Conservation (phyloP, 1,140 invertebrate species). For the Agrilus planipennis region DNA sequence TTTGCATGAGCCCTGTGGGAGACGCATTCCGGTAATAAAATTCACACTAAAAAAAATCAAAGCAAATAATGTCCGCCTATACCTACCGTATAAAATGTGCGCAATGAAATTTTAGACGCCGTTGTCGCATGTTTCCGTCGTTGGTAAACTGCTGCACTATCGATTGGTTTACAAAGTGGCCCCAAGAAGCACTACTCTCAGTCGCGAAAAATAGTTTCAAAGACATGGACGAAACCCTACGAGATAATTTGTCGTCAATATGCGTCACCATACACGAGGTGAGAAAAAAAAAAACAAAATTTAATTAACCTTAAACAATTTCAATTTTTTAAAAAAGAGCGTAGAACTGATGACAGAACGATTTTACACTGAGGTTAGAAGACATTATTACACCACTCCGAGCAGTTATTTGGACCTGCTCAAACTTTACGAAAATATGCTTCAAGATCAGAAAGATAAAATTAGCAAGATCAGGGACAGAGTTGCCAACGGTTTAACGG, state of each 20-base stretch:
- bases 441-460: conserved; percentile 52
- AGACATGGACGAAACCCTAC: conserved; percentile 35
- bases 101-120: conserved; percentile 36
- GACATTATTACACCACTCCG: conserved; percentile 80
- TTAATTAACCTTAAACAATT: background rate
- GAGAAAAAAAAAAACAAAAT: conserved; percentile 4
- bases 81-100: too few relatives aligned
- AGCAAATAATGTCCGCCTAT: too few relatives aligned
- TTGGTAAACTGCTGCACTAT: conserved; percentile 89
- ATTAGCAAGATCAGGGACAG: conserved; percentile 53
- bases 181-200: conserved; percentile 71
- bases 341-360: conserved; percentile 61
- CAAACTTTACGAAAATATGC: conserved; percentile 60
- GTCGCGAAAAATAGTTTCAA: conserved; percentile 53
- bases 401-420: conserved; percentile 79
- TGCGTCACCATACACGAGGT: conserved; percentile 67
- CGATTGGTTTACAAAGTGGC: conserved; percentile 88
- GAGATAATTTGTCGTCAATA: conserved; percentile 48
- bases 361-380: conserved; percentile 69
- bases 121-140: conserved; percentile 79
- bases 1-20: conserved; percentile 83
- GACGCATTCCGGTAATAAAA: conserved; percentile 58
- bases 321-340: background rate
- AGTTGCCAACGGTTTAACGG: conserved; percentile 63
- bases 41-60: background rate